Percentiles rank a stretch among this genome's conserved stretches.
These are phyloP conservation scores for Pollicipes pollicipes DNA, from an alignment of 1,140 invertebrate genomes.

Conservation along the genomic window DNA sequence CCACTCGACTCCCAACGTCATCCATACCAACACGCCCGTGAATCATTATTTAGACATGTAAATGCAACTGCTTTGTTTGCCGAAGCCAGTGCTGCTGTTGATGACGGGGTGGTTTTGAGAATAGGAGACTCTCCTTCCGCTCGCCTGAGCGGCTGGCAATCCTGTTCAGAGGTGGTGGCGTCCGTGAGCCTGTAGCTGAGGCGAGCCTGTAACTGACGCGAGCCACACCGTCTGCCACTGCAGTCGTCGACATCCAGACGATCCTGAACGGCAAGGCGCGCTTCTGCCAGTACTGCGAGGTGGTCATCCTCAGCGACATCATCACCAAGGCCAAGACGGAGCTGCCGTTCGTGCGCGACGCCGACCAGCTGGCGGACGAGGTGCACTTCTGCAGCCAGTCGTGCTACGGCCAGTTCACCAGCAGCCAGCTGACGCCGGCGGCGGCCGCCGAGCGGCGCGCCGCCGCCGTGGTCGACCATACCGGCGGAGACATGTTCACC, in stretches of 20 bases:
- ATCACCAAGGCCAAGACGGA: conserved; percentile 64
- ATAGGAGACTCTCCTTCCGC: no score
- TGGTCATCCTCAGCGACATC: conserved; percentile 59
- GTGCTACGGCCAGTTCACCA: background rate
- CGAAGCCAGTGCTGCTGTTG: no score
- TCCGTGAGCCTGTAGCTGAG: no score
- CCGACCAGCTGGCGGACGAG: background rate
- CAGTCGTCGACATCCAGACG: conserved; percentile 63
- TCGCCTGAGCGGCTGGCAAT: no score
- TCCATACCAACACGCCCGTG: no score
- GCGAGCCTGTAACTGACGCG: no score
- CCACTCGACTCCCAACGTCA: no score
- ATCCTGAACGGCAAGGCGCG: conserved; percentile 66
- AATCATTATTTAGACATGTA: no score
- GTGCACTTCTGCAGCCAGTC: background rate
- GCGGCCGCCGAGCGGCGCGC: background rate
- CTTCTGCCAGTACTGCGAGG: conserved; percentile 80
- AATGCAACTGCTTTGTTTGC: no score
- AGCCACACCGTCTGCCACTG: conserved; percentile 33
- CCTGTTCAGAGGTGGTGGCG: no score
- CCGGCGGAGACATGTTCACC: background rate
- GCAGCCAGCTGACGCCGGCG: background rate
- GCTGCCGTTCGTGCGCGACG: conserved; percentile 41
- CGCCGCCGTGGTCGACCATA: background rate
- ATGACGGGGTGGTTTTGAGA: no score